Evolutionary conservation across 2,888 invertebrate genomes (phyloP), one percentile per base, ranked within the genome.

Genomic region (Melipona bicolor): DNA sequence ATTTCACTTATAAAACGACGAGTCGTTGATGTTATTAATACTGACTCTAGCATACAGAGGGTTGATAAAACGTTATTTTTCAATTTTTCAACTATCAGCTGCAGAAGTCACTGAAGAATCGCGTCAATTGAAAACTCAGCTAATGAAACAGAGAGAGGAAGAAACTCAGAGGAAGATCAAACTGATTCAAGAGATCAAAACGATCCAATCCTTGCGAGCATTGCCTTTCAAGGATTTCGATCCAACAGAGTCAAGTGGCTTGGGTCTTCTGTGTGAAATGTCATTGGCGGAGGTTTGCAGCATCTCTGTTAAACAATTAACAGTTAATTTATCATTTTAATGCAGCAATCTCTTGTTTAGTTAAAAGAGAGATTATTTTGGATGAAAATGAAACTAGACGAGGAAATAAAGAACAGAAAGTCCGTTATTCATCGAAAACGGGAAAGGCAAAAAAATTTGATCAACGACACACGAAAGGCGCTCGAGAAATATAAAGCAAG

Each of bases 241-340:
- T 92, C 95, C 96, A 0, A 96, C 96, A 0, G 96, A 96, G 93
- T 95, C 95, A 24, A 95, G 95, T 50, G 96, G 96, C 62, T 89
- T 96, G 24, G 96, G 96, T 1, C 94, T 96, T 19, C 90, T 96
- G 49, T 96, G 96, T 92, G 96, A 96, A 94, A 96, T 96, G 96
- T 96, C 96, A 0, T 95, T 96, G 70, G 96, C 96, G 13, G 96
- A 96, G 93, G 89, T 91, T 11, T 17, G 5, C 13, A 17, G 0
- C 15, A 17, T 49, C 49, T 68, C 21, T 5, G 36, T 27, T 0
- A 9, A 61, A 61, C 64, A 11, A 32, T 64, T 21, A 21, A 32
- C 19, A 64, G 11, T 32, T 21, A 64, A 21, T 9, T 19, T 27
- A 61, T 52, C 17, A 9, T 9, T 24, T 61, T 61, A 6, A 24